Percentiles rank a stretch among this genome's conserved stretches.
Conservation (phyloP, 2,113 vertebrate genomes). For the Panthera uncia region DNA sequence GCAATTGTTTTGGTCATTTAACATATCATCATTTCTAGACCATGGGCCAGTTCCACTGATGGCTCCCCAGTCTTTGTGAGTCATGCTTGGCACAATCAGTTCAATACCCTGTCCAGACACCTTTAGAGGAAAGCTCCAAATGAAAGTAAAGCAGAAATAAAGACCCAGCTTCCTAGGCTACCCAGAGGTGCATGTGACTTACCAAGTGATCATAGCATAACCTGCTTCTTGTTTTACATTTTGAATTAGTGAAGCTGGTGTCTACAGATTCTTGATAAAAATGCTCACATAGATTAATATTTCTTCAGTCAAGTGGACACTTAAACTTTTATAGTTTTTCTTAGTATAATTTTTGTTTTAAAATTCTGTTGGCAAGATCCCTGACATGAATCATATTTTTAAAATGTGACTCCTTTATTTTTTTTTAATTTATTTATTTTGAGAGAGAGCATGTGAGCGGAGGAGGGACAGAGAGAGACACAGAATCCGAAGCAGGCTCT, state of each 20-base stretch:
- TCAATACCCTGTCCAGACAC: not conserved
- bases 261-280: not conserved
- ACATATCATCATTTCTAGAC: not conserved
- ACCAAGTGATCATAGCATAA: not conserved
- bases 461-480: no score
- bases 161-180: not conserved
- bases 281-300: not conserved
- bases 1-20: not conserved
- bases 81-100: not conserved
- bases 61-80: not conserved
- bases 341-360: not conserved
- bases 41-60: not conserved
- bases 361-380: not conserved
- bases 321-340: not conserved
- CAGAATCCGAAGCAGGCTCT: no score
- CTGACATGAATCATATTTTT: constrained; percentile 5
- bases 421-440: constrained; percentile 25
- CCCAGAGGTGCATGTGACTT: not conserved
- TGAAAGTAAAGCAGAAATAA: not conserved
- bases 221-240: not conserved
- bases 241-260: not conserved
- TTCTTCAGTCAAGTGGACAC: not conserved
- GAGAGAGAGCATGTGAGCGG: no score
- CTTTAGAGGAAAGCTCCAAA: not conserved
- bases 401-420: not conserved